A percentile compares a stretch with the other conserved stretches of the same genome.
phyloP scores from a whole-genome alignment of 2,888 invertebrate species.

The Orthonevra nobilis region DNA sequence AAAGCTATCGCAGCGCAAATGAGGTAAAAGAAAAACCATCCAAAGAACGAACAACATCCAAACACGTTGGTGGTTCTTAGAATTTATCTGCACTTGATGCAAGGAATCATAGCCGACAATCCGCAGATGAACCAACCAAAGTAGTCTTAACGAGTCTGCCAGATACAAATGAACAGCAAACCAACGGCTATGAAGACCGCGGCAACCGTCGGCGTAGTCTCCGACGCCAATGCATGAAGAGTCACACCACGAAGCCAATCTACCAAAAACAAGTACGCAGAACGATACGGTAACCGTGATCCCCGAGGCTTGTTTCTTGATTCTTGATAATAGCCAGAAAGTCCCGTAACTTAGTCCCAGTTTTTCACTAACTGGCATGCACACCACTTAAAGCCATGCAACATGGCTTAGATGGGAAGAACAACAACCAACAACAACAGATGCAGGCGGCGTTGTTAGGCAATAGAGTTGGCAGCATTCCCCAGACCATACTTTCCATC shows the following conservation, averaged over 20 bases:
- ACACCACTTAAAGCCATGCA: slow-evolving; percentile 30
- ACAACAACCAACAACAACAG: not conserved
- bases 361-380: slow-evolving; percentile 73
- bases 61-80: too few relatives aligned
- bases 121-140: slow-evolving; percentile 35
- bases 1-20: too few relatives aligned
- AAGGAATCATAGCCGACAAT: slow-evolving; percentile 38
- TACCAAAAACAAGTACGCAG: slow-evolving; percentile 60
- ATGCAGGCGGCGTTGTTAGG: not conserved
- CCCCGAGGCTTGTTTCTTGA: slow-evolving; percentile 57
- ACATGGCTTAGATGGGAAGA: slow-evolving; percentile 12
- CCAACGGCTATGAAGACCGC: slow-evolving; percentile 2
- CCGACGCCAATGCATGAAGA: slow-evolving; percentile 5
- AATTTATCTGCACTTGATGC: slow-evolving; percentile 55
- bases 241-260: slow-evolving; percentile 46
- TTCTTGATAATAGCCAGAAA: slow-evolving; percentile 73
- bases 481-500: slow-evolving; percentile 38
- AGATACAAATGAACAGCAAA: slow-evolving; percentile 8
- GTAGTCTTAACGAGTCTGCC: slow-evolving; percentile 52
- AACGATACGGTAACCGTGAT: slow-evolving; percentile 63
- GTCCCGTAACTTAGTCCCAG: slow-evolving; percentile 80
- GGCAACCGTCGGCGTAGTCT: not conserved
- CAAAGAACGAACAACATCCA: too few relatives aligned
- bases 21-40: too few relatives aligned
- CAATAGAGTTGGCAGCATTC: slow-evolving; percentile 44